Conservation (phyloP, 2,888 invertebrate species). For the Mythimna lalbum region DNA sequence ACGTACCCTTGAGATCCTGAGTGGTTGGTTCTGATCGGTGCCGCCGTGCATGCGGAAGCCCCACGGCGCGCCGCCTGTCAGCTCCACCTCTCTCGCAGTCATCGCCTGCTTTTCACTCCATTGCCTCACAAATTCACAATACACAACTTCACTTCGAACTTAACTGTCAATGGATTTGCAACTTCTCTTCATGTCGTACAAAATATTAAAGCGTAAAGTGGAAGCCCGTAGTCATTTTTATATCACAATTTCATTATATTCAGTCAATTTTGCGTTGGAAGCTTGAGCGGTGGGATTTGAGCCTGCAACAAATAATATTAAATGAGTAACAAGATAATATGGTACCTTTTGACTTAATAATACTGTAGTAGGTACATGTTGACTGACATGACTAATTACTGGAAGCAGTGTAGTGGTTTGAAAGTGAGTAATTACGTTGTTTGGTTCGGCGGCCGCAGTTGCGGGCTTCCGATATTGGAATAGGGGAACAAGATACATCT, state of each 20-base stretch:
- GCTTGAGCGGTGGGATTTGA: conserved; percentile 63
- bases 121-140: conserved; percentile 70
- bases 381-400: conserved; percentile 54
- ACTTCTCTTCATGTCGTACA: conserved; percentile 66
- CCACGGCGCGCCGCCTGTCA: conserved; percentile 96
- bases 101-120: conserved; percentile 87
- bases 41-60: conserved; percentile 97
- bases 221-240: conserved; percentile 78
- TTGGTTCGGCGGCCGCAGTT: conserved; percentile 45
- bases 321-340: conserved; percentile 50
- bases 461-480: conserved; percentile 57
- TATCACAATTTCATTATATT: conserved; percentile 76
- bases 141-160: conserved; percentile 65
- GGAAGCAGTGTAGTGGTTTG: conserved; percentile 48
- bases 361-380: conserved; percentile 18
- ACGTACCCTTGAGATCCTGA: conserved; percentile 95
- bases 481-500: conserved; percentile 59
- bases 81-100: conserved; percentile 93
- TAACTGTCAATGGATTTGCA: conserved; percentile 69
- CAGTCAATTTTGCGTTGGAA: conserved; percentile 71
- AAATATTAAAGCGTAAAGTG: conserved; percentile 74
- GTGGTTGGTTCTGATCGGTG: conserved; percentile 94
- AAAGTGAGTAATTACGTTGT: conserved; percentile 56
- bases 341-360: conserved; percentile 33
- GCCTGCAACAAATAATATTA: conserved; percentile 77